phyloP scores from a whole-genome alignment of 2,113 vertebrate genomes.

The Salvelinus sp. region DNA sequence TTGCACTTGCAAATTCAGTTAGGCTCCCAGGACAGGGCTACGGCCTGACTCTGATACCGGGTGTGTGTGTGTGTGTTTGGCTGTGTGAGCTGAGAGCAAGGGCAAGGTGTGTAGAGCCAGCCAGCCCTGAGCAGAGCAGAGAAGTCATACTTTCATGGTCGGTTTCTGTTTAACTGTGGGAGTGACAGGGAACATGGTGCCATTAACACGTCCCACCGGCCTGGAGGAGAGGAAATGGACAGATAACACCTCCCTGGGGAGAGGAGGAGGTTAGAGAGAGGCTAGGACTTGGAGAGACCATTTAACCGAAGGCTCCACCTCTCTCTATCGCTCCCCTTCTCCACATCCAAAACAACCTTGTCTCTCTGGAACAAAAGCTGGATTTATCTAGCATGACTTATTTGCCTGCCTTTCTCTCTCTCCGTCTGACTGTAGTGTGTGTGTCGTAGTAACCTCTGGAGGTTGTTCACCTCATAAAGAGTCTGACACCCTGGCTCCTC shows the following conservation, averaged over 20 bases:
- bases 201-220: slow-evolving; percentile 73
- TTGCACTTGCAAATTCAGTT: slow-evolving; percentile 71
- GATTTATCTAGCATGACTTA: slow-evolving; percentile 6
- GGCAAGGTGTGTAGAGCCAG: slow-evolving; percentile 58
- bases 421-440: no score
- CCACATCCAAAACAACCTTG: slow-evolving; percentile 62
- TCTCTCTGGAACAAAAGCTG: slow-evolving; percentile 65
- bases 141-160: slow-evolving; percentile 74
- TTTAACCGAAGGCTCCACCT: slow-evolving; percentile 55
- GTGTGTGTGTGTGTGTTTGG: slow-evolving; percentile 35
- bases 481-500: no score
- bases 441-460: no score
- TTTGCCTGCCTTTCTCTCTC: background rate
- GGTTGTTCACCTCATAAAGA: no score
- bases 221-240: slow-evolving; percentile 70
- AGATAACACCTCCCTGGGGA: slow-evolving; percentile 66
- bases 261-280: slow-evolving; percentile 62
- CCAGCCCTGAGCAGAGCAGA: slow-evolving; percentile 59
- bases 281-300: slow-evolving; percentile 31
- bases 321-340: slow-evolving; percentile 57
- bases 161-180: slow-evolving; percentile 77
- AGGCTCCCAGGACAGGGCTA: no score
- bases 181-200: slow-evolving; percentile 76
- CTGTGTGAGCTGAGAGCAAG: slow-evolving; percentile 68
- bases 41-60: slow-evolving; percentile 29